A percentile compares a stretch with the other conserved stretches of the same genome.
Conservation (phyloP, 30 jellyfish, hydroid and myxozoan genomes). For the Pelagia noctiluca region DNA sequence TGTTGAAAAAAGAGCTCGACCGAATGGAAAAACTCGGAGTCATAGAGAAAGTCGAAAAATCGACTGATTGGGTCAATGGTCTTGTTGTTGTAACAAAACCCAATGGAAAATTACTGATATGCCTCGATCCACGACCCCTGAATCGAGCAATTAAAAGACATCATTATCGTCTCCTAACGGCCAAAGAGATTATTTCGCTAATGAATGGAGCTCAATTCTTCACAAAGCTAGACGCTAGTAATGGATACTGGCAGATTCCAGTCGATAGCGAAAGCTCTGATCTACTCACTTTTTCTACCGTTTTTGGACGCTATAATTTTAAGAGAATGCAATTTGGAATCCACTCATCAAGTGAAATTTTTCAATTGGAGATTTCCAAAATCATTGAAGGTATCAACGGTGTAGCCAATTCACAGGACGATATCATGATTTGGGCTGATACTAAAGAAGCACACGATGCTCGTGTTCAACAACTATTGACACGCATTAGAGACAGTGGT, state of each 20-base stretch:
- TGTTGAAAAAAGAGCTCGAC: conserved; percentile 46
- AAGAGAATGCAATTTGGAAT: conserved; percentile 30
- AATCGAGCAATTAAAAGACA: conserved; percentile 32
- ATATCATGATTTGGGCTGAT: conserved; percentile 29
- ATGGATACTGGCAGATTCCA: conserved; percentile 39
- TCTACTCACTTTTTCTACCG: neutral
- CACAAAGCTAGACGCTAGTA: conserved; percentile 38
- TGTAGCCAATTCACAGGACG: conserved; percentile 39
- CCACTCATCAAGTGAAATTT: conserved; percentile 30
- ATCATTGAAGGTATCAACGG: conserved; percentile 16
- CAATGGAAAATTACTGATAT: conserved; percentile 66
- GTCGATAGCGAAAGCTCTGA: conserved; percentile 35
- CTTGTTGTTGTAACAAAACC: conserved; percentile 57
- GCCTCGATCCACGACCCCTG: conserved; percentile 57
- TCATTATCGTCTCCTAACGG: conserved; percentile 50
- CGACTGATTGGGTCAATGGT: conserved; percentile 62
- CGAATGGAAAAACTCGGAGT: conserved; percentile 63
- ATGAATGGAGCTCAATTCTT: conserved; percentile 33
- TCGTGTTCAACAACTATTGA: neutral
- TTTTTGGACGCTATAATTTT: conserved; percentile 21
- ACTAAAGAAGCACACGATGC: conserved; percentile 15
- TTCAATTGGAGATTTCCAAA: conserved; percentile 15
- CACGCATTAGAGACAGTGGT: conserved; percentile 15
- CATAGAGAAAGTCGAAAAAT: conserved; percentile 49
- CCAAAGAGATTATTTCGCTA: conserved; percentile 43